phyloP scores from a whole-genome alignment of 2,888 invertebrate genomes.

The Drosophila melanosoma region DNA sequence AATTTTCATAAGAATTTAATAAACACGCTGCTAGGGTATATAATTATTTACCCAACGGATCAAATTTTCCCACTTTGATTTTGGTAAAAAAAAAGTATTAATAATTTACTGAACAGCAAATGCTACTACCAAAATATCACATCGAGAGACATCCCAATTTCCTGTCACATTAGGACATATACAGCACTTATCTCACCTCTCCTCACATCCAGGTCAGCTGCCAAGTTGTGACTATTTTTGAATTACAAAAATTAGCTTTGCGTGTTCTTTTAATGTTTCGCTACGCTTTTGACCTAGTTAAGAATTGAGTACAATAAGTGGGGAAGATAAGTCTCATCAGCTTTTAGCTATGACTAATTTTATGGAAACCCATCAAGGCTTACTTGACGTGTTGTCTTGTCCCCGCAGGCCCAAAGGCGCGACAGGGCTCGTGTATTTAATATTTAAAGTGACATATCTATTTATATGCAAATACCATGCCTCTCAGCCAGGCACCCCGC shows the following conservation, averaged over 20 bases:
- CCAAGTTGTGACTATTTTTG: constrained; percentile 17
- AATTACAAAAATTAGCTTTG: constrained; percentile 15
- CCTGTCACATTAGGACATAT: background rate
- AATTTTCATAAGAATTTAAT: background rate
- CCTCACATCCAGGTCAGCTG: constrained; percentile 2
- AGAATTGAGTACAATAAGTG: constrained; percentile 66
- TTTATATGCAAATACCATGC: constrained; percentile 75
- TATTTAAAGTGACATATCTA: constrained; percentile 75
- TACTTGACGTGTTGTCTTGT: background rate
- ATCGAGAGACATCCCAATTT: background rate
- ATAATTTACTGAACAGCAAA: background rate
- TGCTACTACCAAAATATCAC: background rate
- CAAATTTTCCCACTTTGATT: background rate
- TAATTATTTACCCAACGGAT: background rate
- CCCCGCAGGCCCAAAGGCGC: constrained; percentile 30
- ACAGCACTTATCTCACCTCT: background rate
- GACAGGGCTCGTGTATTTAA: constrained; percentile 54
- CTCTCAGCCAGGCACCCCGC: constrained; percentile 12
- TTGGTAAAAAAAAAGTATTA: background rate
- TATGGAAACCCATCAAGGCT: constrained; percentile 53
- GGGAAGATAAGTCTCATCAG: constrained; percentile 37
- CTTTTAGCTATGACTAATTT: constrained; percentile 64
- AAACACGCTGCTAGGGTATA: background rate
- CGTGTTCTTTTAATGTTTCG: constrained; percentile 20
- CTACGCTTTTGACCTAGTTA: constrained; percentile 51